These are phyloP conservation scores for Sphaerolaimus hirsutus DNA, from an alignment of 2,888 invertebrate genomes.

Conservation along the genomic window DNA sequence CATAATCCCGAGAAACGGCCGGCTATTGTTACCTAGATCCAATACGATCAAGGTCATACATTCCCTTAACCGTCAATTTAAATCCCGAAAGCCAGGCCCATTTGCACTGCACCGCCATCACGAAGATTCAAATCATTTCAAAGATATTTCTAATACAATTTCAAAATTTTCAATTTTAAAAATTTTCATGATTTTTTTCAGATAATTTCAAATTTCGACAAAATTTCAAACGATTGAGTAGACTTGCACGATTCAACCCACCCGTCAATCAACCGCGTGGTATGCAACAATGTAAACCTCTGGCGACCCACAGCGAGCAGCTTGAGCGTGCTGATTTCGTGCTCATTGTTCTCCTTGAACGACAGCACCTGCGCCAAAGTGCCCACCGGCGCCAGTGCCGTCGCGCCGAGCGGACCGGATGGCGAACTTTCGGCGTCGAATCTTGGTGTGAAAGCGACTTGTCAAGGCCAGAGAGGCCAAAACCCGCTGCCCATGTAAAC, in stretches of 20 bases:
- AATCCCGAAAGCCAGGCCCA: too few relatives aligned
- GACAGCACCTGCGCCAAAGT: slow-evolving; percentile 40
- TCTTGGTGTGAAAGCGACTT: too few relatives aligned
- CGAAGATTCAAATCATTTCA: too few relatives aligned
- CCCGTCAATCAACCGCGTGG: slow-evolving; percentile 29
- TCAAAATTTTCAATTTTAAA: not conserved
- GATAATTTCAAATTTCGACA: not conserved
- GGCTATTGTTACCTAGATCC: too few relatives aligned
- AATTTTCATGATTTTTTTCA: not conserved
- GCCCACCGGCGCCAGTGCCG: not conserved
- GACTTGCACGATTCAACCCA: slow-evolving; percentile 11
- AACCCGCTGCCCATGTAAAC: too few relatives aligned
- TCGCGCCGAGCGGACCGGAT: too few relatives aligned
- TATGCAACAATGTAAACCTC: slow-evolving; percentile 40
- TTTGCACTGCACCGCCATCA: too few relatives aligned
- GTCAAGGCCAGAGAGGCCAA: too few relatives aligned
- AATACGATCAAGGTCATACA: too few relatives aligned
- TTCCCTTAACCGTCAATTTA: not conserved
- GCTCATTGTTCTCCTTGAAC: slow-evolving; percentile 30
- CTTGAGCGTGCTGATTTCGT: slow-evolving; percentile 31
- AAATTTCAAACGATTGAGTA: not conserved
- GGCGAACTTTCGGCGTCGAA: too few relatives aligned
- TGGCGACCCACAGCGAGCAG: slow-evolving; percentile 52
- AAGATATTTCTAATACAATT: too few relatives aligned
- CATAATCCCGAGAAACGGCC: too few relatives aligned